Evolutionary conservation across 2,113 vertebrate genomes (phyloP), one percentile per base, ranked within the genome.

Genomic region (Chaetorhynchus papuensis): DNA sequence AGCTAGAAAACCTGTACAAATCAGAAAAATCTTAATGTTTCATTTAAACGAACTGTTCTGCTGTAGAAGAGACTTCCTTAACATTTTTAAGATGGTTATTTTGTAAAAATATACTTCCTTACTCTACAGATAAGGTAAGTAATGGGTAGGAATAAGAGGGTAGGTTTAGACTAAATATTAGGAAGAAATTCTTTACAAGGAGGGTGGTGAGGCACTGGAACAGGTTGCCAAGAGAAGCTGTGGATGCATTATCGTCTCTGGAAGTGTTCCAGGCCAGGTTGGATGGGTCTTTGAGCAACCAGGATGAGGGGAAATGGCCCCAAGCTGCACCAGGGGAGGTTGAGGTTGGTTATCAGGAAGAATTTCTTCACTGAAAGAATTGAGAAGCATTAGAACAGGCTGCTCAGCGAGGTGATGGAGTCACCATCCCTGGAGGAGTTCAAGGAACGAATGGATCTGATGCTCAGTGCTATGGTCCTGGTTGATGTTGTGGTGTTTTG

Each of bases 401-500:
- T 81, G 52, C 12, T 33, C 37, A 66, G 87, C 23, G 37, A 66
- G 33, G 14, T 31, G n/a, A 24, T 15, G 7, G 39, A 60, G 21
- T 53, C 41, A 30, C 17, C 41, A 35, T 9, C 30, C 30, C 24
- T 61, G 22, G 21, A 16, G 30, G 30, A 31, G 54, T 49, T 76
- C 79, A 83, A 27, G 21, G 39, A 76, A 61, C 0, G 0, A 26
- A 28, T 45, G 61, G 24, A 68, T 30, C 14, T 61, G 30, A 54
- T 27, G 8, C 28, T 66, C 22, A 19, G 33, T 28, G 47, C 53
- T 33, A 10, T 11, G 20, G 41, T 39, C n/a, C n/a, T 31, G 53
- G 41, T 5, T 60, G 70, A 75, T 0, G 0, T 3, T 23, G 24
- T 7, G 13, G 13, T 60, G 45, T 45, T 75, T 19, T 13, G 26